Percentiles rank a stretch among this genome's conserved stretches.
These are phyloP conservation scores for Stegodyphus mimosarum DNA, from an alignment of 1,140 invertebrate genomes.

Conservation along the genomic window DNA sequence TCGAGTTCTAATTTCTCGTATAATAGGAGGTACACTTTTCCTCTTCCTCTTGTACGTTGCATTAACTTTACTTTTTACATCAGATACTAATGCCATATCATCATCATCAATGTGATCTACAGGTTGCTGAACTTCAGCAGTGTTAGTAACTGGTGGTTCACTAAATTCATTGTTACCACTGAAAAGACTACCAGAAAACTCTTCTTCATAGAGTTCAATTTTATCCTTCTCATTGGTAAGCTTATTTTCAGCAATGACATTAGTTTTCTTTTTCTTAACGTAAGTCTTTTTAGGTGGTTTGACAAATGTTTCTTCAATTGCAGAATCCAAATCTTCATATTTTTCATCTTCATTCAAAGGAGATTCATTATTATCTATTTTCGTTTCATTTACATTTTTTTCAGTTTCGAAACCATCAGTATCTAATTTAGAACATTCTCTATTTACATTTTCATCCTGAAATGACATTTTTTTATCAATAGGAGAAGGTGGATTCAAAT, in stretches of 20 bases:
- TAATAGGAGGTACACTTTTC: background rate
- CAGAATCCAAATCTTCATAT: background rate
- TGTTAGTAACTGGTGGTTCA: too few species aligned
- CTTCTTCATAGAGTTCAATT: background rate
- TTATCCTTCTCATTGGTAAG: background rate
- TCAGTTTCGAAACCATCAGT: too few species aligned
- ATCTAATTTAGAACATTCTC: too few species aligned
- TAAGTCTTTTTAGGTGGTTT: background rate
- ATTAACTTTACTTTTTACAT: background rate
- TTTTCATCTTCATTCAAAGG: too few species aligned
- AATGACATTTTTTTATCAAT: too few species aligned
- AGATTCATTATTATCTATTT: too few species aligned
- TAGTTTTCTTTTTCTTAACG: background rate
- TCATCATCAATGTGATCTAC: background rate
- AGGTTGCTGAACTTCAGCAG: background rate
- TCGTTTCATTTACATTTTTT: too few species aligned
- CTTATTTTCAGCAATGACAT: background rate
- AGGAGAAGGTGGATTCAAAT: too few species aligned
- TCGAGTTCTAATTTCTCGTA: slow-evolving; percentile 7
- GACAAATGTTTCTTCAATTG: background rate
- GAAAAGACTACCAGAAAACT: too few species aligned
- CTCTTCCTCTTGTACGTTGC: background rate
- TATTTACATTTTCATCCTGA: too few species aligned
- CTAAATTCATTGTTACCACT: too few species aligned
- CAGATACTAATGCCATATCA: background rate